Evolutionary conservation across 2,888 invertebrate genomes (phyloP).

Genomic region (Oscheius myriophilus): DNA sequence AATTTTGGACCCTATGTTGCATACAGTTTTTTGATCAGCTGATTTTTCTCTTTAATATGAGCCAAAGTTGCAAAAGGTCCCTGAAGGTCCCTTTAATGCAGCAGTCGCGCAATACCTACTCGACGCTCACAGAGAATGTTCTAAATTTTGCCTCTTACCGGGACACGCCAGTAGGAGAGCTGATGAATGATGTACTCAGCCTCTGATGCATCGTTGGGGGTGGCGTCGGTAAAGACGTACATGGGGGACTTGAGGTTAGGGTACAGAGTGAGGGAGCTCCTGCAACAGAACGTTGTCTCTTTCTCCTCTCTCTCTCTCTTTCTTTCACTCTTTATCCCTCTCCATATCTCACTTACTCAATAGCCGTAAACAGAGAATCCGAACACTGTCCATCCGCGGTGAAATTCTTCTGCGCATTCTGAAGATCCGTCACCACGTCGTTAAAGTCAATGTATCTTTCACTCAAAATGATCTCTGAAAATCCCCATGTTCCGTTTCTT

Average conservation of each 20-base stretch:
- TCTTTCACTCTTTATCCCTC: background rate
- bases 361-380: slow-evolving; percentile 45
- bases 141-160: slow-evolving; percentile 27
- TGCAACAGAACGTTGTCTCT: slow-evolving; percentile 25
- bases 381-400: slow-evolving; percentile 43
- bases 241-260: slow-evolving; percentile 52
- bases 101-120: too few relatives aligned
- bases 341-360: slow-evolving; percentile 32
- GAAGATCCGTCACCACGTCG: slow-evolving; percentile 34
- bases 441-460: slow-evolving; percentile 35
- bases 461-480: slow-evolving; percentile 35
- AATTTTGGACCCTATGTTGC: too few relatives aligned
- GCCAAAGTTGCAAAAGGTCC: too few relatives aligned
- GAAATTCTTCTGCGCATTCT: slow-evolving; percentile 33
- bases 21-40: too few relatives aligned
- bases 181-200: slow-evolving; percentile 49
- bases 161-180: slow-evolving; percentile 54
- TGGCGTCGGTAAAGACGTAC: slow-evolving; percentile 61
- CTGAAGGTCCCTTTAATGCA: too few relatives aligned
- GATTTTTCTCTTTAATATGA: too few relatives aligned
- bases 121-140: too few relatives aligned
- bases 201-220: slow-evolving; percentile 48
- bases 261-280: slow-evolving; percentile 39
- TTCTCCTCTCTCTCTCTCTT: background rate
- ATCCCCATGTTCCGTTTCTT: too few relatives aligned